Conservation (phyloP, 2,888 invertebrate genomes). For the Nudaria mundana region DNA sequence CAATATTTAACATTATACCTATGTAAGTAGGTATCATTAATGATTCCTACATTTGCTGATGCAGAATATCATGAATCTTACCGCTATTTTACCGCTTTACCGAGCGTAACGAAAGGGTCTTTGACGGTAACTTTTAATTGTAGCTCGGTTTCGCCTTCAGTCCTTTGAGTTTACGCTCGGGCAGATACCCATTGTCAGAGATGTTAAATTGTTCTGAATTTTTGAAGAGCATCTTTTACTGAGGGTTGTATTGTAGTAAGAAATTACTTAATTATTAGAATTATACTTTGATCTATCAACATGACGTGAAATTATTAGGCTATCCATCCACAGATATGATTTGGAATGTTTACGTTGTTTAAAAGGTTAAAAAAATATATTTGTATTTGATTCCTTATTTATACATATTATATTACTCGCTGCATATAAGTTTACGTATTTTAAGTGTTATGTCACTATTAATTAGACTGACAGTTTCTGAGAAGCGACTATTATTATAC, state of each 20-base stretch:
- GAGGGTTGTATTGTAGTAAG: not conserved
- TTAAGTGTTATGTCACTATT: no score
- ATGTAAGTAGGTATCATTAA: no score
- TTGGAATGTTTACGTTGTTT: no score
- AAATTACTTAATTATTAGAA: slow-evolving; percentile 1
- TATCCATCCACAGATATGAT: no score
- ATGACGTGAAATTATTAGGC: no score
- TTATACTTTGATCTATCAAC: not conserved
- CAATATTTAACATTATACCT: no score
- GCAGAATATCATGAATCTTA: slow-evolving; percentile 13
- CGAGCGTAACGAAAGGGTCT: slow-evolving; percentile 50
- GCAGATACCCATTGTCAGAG: slow-evolving; percentile 18
- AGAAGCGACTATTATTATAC: no score
- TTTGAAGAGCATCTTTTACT: not conserved
- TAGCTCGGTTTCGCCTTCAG: slow-evolving; percentile 32
- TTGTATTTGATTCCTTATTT: no score
- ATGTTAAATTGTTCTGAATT: slow-evolving; percentile 30
- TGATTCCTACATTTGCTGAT: slow-evolving; percentile 12
- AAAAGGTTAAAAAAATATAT: no score
- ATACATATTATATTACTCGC: no score
- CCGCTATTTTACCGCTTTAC: slow-evolving; percentile 41
- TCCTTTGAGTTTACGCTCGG: slow-evolving; percentile 56
- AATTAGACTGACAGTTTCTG: no score
- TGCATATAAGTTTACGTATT: no score
- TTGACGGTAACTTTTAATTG: slow-evolving; percentile 69